Evolutionary conservation across 2,113 vertebrate genomes (phyloP).

Genomic region (Anguilla rostrata): DNA sequence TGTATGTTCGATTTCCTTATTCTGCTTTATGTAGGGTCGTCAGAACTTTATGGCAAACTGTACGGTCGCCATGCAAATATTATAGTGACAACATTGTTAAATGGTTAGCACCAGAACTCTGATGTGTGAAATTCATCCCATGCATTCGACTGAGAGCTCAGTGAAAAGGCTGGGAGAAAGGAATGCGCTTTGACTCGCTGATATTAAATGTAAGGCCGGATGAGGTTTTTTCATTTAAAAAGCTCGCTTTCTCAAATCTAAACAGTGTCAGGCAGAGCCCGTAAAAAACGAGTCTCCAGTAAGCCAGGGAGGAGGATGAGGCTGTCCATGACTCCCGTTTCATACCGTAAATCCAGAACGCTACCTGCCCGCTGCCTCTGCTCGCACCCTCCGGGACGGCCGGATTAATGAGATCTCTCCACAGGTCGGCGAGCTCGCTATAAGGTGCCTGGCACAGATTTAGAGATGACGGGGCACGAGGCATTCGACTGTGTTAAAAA

Average conservation of each 20-base stretch:
- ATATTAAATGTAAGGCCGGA: not conserved
- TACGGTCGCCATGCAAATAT: not conserved
- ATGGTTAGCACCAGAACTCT: not conserved
- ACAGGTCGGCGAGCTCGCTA: not conserved
- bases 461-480: not conserved
- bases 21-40: not conserved
- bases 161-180: not conserved
- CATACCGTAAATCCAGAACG: not conserved
- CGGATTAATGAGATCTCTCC: not conserved
- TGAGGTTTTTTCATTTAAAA: constrained; percentile 14
- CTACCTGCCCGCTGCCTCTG: not conserved
- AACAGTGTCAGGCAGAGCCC: constrained; percentile 13
- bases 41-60: not conserved
- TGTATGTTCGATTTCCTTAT: not conserved
- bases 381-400: not conserved
- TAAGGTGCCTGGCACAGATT: not conserved
- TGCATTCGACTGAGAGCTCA: not conserved
- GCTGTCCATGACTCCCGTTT: not conserved
- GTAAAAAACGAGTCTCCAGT: not conserved
- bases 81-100: not conserved
- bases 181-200: not conserved
- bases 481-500: not conserved
- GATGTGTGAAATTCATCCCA: not conserved
- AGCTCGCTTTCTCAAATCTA: not conserved
- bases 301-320: not conserved